Evolutionary conservation across 35 echinoderm and acorn worm species (phyloP), one percentile per base, ranked within the genome.

Genomic region (Holothuria glaberrima): DNA sequence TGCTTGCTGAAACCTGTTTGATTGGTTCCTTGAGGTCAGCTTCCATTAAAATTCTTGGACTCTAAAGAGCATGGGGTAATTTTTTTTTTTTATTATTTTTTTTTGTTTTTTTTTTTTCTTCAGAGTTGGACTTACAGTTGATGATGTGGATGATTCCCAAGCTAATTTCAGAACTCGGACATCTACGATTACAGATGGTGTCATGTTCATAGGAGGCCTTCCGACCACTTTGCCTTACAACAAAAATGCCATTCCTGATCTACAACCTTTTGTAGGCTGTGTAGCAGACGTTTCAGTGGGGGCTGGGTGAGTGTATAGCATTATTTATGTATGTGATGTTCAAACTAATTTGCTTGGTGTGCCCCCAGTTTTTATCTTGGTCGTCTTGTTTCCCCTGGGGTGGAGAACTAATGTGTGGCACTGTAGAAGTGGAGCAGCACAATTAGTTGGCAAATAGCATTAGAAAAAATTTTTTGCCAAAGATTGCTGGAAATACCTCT

Each of bases 141-240:
- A 95, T 61, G 90, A 95, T 66, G 45, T 29, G 3, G 89, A 82
- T 26, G n/a, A 62, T 19, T 32, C 35, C 27, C 68, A 60, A 20
- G 62, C 56, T 20, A 89, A 88, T 30, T 86, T 68, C 27, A 4
- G n/a, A 27, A 89, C 86, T 52, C 32, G 63, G 20, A 92, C 90
- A 2, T 60, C 32, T 19, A 62, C 41, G 19, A 56, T 63, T 24
- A 83, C 93, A 0, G 93, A 82, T 73, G 75, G 61, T 17, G 31
- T 74, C 34, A 59, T 95, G 18, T 88, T 83, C 48, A 26, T 95
- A 5, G 93, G 93, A 29, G 90, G 93, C 45, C 72, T 95, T 12
- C 90, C 93, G 29, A 12, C 80, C 26, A 21, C 69, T 22, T 25
- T 86, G 20, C 35, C 41, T 20, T 72, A 82, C 61, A 84, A 84